phyloP scores from a whole-genome alignment of 2,888 invertebrate genomes.

The Brachyptera putata region DNA sequence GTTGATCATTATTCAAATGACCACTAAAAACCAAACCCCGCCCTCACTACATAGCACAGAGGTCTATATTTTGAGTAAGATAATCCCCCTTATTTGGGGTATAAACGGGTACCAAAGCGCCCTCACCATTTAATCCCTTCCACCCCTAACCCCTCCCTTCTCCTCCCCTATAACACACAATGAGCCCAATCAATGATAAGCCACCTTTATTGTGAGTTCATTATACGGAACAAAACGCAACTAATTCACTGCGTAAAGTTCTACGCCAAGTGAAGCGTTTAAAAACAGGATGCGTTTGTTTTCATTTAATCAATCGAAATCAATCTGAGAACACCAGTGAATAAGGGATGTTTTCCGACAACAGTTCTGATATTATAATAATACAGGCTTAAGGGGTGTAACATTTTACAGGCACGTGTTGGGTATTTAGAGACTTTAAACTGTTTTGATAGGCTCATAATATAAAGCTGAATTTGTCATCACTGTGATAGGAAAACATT shows the following conservation, averaged over 20 bases:
- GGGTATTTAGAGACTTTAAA: not conserved
- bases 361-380: not conserved
- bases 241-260: not conserved
- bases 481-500: too few species aligned
- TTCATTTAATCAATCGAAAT: not conserved
- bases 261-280: not conserved
- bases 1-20: too few species aligned
- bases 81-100: not conserved
- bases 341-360: not conserved
- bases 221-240: conserved; percentile 15
- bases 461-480: too few species aligned
- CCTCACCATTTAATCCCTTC: too few species aligned
- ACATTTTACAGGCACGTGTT: not conserved
- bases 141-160: too few species aligned
- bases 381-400: not conserved
- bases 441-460: not conserved
- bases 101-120: too few species aligned
- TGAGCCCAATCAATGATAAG: conserved; percentile 27
- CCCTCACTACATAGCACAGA: too few species aligned
- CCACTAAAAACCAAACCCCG: too few species aligned
- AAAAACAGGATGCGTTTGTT: not conserved
- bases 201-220: conserved; percentile 27
- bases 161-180: conserved; percentile 12
- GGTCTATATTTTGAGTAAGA: not conserved
- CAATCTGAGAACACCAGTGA: not conserved